Conservation (phyloP, 2,113 vertebrate species). For the Motacilla tschutschensis region DNA sequence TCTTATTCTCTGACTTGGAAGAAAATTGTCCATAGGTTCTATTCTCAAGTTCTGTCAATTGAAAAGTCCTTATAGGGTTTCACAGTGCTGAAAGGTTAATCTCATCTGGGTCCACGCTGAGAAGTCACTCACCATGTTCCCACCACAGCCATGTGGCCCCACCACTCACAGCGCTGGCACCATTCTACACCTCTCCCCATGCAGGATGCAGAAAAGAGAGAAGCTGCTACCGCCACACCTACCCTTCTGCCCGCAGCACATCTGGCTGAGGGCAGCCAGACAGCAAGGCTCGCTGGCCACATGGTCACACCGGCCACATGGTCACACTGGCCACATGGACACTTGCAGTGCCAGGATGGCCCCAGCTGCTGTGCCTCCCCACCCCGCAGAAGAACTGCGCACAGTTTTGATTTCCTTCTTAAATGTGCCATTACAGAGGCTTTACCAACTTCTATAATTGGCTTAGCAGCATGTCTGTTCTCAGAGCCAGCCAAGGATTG, state of each 20-base stretch:
- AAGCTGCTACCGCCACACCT: rapidly evolving
- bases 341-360: rapidly evolving
- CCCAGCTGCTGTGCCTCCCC: rapidly evolving
- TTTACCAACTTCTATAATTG: background rate
- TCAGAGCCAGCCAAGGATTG: background rate
- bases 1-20: background rate
- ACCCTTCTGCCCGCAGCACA: background rate
- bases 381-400: rapidly evolving
- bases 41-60: background rate
- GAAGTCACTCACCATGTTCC: background rate
- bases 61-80: background rate
- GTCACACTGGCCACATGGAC: rapidly evolving
- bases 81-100: rapidly evolving
- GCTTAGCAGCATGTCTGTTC: background rate
- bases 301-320: no score
- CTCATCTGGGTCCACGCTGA: rapidly evolving
- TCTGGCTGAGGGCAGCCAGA: background rate
- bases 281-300: no score
- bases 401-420: background rate
- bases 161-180: rapidly evolving
- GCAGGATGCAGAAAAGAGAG: background rate
- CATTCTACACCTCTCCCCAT: background rate
- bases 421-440: background rate
- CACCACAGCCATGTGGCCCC: background rate
- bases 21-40: background rate